A percentile compares a stretch with the other conserved stretches of the same genome.
Evolutionary conservation across 2,797 vertebrate species (phyloP).

Genomic region (Centroberyx gerrardi): DNA sequence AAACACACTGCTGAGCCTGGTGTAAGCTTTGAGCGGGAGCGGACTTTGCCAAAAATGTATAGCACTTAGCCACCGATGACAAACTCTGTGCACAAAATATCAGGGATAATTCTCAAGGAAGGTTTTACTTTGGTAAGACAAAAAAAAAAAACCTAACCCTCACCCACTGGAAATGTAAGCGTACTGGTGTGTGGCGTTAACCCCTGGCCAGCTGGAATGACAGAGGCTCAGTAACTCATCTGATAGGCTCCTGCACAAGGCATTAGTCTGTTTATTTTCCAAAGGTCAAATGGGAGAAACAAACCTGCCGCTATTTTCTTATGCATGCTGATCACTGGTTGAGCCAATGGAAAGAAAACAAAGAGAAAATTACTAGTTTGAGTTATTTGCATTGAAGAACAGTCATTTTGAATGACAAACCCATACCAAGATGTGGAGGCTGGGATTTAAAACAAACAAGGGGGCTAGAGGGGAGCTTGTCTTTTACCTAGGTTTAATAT

Average conservation of each 20-base stretch:
- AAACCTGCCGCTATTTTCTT: conserved; percentile 63
- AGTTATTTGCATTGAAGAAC: conserved; percentile 21
- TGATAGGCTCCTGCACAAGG: conserved; percentile 56
- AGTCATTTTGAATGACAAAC: conserved; percentile 51
- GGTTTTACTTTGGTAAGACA: conserved; percentile 57
- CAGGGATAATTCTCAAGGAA: conserved; percentile 46
- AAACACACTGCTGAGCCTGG: conserved; percentile 35
- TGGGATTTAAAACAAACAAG: conserved; percentile 47
- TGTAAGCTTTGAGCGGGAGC: conserved; percentile 20
- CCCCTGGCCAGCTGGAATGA: conserved; percentile 61
- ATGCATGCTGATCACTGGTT: conserved; percentile 55
- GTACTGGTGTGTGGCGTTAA: conserved; percentile 61
- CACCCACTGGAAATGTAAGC: conserved; percentile 40
- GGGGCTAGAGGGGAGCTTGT: conserved; percentile 24
- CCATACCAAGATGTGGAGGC: conserved; percentile 53
- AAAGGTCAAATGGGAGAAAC: conserved; percentile 70
- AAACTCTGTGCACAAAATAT: conserved; percentile 43
- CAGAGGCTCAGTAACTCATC: conserved; percentile 47
- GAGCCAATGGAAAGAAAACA: conserved; percentile 58
- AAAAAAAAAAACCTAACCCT: conserved; percentile 64
- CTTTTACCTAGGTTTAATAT: conserved; percentile 40
- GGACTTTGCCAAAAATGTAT: conserved; percentile 9
- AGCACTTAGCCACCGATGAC: conserved; percentile 27
- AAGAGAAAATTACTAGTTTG: conserved; percentile 45
- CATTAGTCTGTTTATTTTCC: conserved; percentile 74